Percentiles rank a stretch among this genome's conserved stretches.
phyloP scores from a whole-genome alignment of 2,888 invertebrate species.

The Rhamnusium bicolor region DNA sequence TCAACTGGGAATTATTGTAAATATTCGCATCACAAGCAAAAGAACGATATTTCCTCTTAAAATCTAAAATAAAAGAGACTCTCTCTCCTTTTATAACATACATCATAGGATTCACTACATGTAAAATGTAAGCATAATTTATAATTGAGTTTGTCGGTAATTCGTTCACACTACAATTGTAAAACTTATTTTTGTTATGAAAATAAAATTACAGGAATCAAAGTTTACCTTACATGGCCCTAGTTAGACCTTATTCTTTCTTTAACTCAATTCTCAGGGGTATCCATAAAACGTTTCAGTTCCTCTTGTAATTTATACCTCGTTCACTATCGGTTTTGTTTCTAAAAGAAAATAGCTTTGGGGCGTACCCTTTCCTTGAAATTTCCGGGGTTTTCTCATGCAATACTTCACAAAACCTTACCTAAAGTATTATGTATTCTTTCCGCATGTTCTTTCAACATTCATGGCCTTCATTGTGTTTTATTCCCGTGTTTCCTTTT shows the following conservation, averaged over 20 bases:
- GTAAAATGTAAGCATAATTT: too few species aligned
- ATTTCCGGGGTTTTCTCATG: constrained; percentile 1
- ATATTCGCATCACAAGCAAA: too few species aligned
- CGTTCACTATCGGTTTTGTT: constrained; percentile 31
- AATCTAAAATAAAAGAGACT: too few species aligned
- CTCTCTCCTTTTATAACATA: too few species aligned
- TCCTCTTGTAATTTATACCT: constrained; percentile 28
- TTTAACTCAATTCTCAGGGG: constrained; percentile 6
- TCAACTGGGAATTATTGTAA: too few species aligned
- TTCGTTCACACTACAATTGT: too few species aligned
- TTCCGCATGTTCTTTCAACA: not conserved
- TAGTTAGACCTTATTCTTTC: not conserved
- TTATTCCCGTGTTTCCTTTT: not conserved
- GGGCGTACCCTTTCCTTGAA: constrained; percentile 1
- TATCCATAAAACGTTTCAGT: constrained; percentile 18
- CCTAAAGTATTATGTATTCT: constrained; percentile 18
- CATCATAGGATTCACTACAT: too few species aligned
- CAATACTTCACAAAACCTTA: constrained; percentile 19
- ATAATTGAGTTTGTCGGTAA: too few species aligned
- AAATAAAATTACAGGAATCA: too few species aligned
- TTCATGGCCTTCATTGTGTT: not conserved
- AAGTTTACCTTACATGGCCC: not conserved
- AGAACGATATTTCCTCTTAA: too few species aligned
- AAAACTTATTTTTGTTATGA: too few species aligned
- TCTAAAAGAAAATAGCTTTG: constrained; percentile 27